Conservation (phyloP, 2,888 invertebrate genomes). For the Dryadula phaetusa region DNA sequence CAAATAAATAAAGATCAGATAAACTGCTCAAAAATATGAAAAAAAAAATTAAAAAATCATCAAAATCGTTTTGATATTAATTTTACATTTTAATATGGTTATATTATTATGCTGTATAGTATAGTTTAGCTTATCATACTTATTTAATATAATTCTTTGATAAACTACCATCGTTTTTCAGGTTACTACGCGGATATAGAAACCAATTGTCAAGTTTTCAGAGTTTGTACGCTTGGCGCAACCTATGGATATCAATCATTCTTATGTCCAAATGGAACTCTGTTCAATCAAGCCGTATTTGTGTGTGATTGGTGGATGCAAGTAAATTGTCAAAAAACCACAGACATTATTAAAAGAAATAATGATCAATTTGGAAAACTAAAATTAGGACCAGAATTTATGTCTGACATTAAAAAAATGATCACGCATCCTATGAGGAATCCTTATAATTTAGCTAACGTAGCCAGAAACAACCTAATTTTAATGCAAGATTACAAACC, state of each 20-base stretch:
- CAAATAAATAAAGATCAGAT: too few species aligned
- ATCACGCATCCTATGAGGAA: constrained; percentile 78
- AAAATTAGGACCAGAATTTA: constrained; percentile 80
- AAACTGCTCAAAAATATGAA: too few species aligned
- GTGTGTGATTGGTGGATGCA: constrained; percentile 89
- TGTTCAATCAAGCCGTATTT: constrained; percentile 87
- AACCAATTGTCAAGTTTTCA: constrained; percentile 87
- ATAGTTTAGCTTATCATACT: too few species aligned
- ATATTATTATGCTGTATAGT: too few species aligned
- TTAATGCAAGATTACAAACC: constrained; percentile 78
- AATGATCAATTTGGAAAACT: constrained; percentile 77
- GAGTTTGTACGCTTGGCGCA: constrained; percentile 85
- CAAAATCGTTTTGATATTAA: too few species aligned
- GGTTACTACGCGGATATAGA: constrained; percentile 87
- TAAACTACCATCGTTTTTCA: constrained; percentile 55
- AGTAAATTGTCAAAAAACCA: constrained; percentile 83
- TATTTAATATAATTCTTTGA: not conserved
- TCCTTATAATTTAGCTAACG: constrained; percentile 65
- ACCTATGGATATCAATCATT: constrained; percentile 85
- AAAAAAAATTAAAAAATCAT: too few species aligned
- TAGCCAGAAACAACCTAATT: constrained; percentile 68
- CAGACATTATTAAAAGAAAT: constrained; percentile 66
- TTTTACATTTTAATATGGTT: too few species aligned
- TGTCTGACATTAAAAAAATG: constrained; percentile 85
- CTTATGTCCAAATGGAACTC: constrained; percentile 87